Evolutionary conservation across 1,140 invertebrate genomes (phyloP).

Genomic region (Aphelenchoides fujianensis): DNA sequence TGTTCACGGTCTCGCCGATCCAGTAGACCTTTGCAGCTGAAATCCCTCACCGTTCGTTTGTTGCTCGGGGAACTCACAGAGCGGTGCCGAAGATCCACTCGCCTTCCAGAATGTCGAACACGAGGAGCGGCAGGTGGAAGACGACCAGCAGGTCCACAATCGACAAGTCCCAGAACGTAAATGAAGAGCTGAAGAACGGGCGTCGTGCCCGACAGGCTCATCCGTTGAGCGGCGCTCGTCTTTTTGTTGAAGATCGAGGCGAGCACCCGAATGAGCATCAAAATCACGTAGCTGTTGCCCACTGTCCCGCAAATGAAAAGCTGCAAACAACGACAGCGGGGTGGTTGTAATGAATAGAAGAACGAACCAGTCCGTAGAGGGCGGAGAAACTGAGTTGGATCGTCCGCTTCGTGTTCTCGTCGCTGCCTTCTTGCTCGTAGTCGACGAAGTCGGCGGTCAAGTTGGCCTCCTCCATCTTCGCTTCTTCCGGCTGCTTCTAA

Average conservation of each 20-base stretch:
- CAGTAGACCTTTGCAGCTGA: conserved; percentile 56
- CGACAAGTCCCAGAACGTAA: conserved; percentile 41
- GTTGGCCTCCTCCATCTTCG: not conserved
- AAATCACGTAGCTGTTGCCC: conserved; percentile 43
- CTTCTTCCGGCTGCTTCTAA: too few species aligned
- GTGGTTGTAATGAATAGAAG: too few species aligned
- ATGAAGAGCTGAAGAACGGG: conserved; percentile 47
- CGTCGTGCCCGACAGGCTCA: conserved; percentile 28
- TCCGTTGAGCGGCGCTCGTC: conserved; percentile 14
- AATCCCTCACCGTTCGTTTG: too few species aligned
- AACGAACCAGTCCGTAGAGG: conserved; percentile 39
- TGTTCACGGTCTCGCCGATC: conserved; percentile 51
- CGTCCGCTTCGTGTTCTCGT: conserved; percentile 32
- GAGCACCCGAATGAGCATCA: conserved; percentile 44
- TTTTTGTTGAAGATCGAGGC: conserved; percentile 28
- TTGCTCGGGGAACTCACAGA: too few species aligned
- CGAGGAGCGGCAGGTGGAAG: conserved; percentile 39
- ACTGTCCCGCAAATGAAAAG: too few species aligned
- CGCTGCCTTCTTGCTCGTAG: conserved; percentile 12
- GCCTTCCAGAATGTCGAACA: conserved; percentile 50
- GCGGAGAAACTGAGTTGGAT: conserved; percentile 43
- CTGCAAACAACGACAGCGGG: too few species aligned
- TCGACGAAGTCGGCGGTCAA: not conserved
- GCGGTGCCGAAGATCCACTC: conserved; percentile 47
- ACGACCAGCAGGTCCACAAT: conserved; percentile 52